Evolutionary conservation across 2,113 vertebrate genomes (phyloP).

Genomic region (Oceanodroma tethys): DNA sequence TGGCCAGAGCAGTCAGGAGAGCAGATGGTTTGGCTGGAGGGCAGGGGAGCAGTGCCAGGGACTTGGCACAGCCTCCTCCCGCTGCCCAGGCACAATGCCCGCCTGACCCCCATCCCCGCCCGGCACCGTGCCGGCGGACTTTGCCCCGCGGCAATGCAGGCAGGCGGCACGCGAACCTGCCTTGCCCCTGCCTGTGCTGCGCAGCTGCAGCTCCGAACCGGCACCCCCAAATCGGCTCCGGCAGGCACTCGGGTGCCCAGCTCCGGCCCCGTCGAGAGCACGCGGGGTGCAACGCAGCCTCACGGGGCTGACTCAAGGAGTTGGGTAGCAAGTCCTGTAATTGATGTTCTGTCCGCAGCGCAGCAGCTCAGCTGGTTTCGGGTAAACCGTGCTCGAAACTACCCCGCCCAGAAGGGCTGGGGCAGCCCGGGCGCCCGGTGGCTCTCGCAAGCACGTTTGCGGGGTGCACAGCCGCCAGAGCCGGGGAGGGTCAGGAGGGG

Average conservation of each 20-base stretch:
- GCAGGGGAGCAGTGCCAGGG: not conserved
- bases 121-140: accelerated
- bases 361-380: conserved; percentile 47
- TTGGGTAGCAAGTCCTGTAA: conserved; percentile 19
- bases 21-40: not conserved
- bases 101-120: not conserved
- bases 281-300: accelerated
- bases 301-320: not conserved
- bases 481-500: not conserved
- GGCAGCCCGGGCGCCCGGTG: not conserved
- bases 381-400: conserved; percentile 52
- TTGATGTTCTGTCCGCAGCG: not conserved
- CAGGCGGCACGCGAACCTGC: accelerated
- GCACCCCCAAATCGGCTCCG: accelerated
- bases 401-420: conserved; percentile 50
- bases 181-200: not conserved
- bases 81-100: not conserved
- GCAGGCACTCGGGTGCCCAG: not conserved
- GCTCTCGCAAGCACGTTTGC: not conserved
- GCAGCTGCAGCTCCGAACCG: accelerated
- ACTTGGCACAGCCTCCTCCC: not conserved
- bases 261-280: accelerated
- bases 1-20: not conserved
- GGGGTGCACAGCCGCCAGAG: not conserved
- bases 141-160: accelerated